Evolutionary conservation across 2,797 vertebrate genomes (phyloP), one percentile per base, ranked within the genome.

Genomic region (Synaphobranchus kaupii): DNA sequence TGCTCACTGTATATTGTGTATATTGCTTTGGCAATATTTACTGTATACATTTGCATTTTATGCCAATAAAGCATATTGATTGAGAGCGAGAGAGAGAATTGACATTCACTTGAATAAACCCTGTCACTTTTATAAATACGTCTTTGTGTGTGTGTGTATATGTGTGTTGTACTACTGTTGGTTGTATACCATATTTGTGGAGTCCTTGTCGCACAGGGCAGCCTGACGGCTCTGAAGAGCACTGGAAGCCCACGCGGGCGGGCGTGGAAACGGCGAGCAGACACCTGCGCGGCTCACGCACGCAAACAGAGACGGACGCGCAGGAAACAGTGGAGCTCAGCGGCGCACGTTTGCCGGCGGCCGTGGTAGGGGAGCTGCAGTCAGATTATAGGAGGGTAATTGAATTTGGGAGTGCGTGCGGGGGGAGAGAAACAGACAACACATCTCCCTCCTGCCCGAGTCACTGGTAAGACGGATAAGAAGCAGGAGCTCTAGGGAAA

Each of bases 361-460:
- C 10, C 31, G 81, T 56, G 25, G 52, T 83, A n/a, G 28, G 52
- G 52, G 52, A 83, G 81, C 48, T 34, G n/a, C 48, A 54, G 48
- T 56, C 81, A 83, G 81, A 83, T 83, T 83, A 83, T 31, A 34
- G 81, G 48, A 56, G 52, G 81, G 81, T 83, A 83, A 83, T 83
- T 83, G 81, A 83, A 83, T 83, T 54, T 83, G 52, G n/a, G 48
- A 83, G 81, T 48, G 78, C 78, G 39, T 82, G 48, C 47, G 47
- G 78, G 47, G 78, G 78, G 78, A 82, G 44, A 22, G 47, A 48
- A 52, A 83, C 48, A 54, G 81, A 56, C 81, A 81, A 81, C 78
- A 81, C 78, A 83, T 83, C 81, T 83, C 52, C 81, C 81, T n/a
- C 56, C 50, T 7, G n/a, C 48, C 81, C 56, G 48, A 83, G 48